Evolutionary conservation across 1,140 invertebrate genomes (phyloP), one percentile per base, ranked within the genome.

Genomic region (Branchinecta lynchi): DNA sequence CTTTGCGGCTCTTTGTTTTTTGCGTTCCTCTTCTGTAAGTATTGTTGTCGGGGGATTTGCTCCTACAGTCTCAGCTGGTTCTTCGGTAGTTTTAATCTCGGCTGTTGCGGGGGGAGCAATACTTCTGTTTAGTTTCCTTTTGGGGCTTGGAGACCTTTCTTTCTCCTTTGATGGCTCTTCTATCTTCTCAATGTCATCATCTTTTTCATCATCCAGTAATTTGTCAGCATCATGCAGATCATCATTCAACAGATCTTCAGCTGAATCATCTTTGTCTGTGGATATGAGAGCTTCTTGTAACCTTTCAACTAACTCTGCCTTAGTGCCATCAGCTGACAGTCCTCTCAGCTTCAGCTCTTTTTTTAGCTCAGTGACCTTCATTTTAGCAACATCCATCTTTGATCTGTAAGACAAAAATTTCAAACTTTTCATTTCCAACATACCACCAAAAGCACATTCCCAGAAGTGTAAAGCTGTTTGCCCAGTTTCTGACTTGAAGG

Each of bases 331-430:
- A 15, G 84, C 83, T 17, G 85, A 79, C 15, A 92, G 78, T 65
- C 88, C 89, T 75, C 87, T 84, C 71, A 84, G 79, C 78, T 91
- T 91, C 44, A 92, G 78, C 78, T 90, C 88, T 74, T 85, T 84
- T 73, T 87, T 89, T 72, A 93, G 80, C 76, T 92, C 89, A 8
- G 86, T 83, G 44, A 89, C 87, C 82, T 88, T 51, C 46, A 51
- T 9, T 9, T n/a, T 51, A 9, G 46, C 46, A 9, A 51, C 46
- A 51, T 51, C 46, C 46, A 51, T 51, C n/a, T 51, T n/a, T 51
- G n/a, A 9, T 9, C 9, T 9, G n/a, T 9, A 51, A n/a, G n/a
- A 51, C 46, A 9, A 51, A 51, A 51, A 51, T 51, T 9, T 51
- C 46, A 51, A n/a, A n/a, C n/a, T n/a, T n/a, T n/a, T n/a, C n/a